These are phyloP conservation scores for Drosophila lutescens DNA, from an alignment of 2,888 invertebrate genomes.

Conservation along the genomic window DNA sequence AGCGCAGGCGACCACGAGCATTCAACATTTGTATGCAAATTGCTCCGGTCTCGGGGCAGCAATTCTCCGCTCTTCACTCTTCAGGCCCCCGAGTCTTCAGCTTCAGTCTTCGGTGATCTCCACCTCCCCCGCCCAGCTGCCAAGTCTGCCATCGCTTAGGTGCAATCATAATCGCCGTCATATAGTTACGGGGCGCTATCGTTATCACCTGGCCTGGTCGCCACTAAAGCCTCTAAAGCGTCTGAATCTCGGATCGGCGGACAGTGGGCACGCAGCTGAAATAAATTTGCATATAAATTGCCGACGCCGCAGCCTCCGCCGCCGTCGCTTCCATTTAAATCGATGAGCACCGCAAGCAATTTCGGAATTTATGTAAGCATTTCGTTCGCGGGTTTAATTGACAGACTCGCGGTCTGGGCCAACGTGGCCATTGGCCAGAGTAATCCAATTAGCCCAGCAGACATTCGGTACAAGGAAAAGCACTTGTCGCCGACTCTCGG, in stretches of 20 bases:
- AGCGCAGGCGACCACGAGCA: constrained; percentile 77
- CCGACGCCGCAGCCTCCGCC: constrained; percentile 41
- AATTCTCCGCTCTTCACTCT: constrained; percentile 23
- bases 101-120: neutral
- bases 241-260: neutral
- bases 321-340: constrained; percentile 70
- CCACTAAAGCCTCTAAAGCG: constrained; percentile 2
- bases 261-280: constrained; percentile 41
- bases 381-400: constrained; percentile 80
- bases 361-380: constrained; percentile 80
- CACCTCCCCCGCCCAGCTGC: constrained; percentile 10
- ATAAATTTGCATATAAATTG: constrained; percentile 80
- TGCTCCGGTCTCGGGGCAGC: constrained; percentile 36
- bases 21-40: constrained; percentile 79
- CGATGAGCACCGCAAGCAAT: constrained; percentile 81
- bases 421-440: constrained; percentile 23
- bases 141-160: constrained; percentile 50
- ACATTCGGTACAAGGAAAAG: constrained; percentile 82
- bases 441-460: constrained; percentile 82
- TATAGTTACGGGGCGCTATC: constrained; percentile 64
- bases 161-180: constrained; percentile 77
- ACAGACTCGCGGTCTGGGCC: constrained; percentile 54
- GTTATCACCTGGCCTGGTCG: constrained; percentile 67
- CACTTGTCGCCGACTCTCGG: constrained; percentile 71
- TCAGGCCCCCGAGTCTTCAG: neutral